These are phyloP conservation scores for Pseudochirops cupreus DNA, from an alignment of 2,797 vertebrate species.

Conservation along the genomic window DNA sequence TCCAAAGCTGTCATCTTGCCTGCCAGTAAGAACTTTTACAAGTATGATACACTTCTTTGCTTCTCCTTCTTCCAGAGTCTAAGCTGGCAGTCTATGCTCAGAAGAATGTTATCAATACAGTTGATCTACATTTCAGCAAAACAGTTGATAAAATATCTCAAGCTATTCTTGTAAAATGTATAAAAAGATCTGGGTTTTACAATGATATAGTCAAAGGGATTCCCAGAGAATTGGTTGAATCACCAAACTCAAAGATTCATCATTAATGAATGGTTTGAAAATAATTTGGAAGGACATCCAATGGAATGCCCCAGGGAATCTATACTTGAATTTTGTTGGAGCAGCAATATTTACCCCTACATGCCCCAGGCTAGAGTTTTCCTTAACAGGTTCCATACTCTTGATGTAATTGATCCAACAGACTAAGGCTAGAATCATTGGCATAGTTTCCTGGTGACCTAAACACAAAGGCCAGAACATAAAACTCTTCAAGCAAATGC, in stretches of 20 bases:
- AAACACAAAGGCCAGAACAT: neutral
- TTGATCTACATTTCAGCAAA: neutral
- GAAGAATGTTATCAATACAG: neutral
- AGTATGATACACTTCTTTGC: no score
- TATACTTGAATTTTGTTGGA: neutral
- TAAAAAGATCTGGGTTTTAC: neutral
- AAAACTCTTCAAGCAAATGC: neutral
- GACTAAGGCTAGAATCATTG: neutral
- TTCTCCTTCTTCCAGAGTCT: neutral
- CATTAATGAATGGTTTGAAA: neutral
- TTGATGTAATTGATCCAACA: neutral
- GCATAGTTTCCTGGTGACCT: neutral
- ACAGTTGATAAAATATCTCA: neutral
- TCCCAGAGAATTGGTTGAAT: neutral
- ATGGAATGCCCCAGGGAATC: neutral
- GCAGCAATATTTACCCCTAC: neutral
- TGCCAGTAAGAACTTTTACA: neutral
- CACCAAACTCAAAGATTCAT: neutral
- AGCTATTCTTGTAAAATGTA: neutral
- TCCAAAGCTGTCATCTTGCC: neutral
- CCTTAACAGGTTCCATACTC: neutral
- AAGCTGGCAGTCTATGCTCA: neutral
- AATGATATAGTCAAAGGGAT: neutral
- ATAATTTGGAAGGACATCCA: neutral
- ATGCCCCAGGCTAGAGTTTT: neutral